phyloP scores from a whole-genome alignment of 2,888 invertebrate species.

The Trachelus troglodyta region DNA sequence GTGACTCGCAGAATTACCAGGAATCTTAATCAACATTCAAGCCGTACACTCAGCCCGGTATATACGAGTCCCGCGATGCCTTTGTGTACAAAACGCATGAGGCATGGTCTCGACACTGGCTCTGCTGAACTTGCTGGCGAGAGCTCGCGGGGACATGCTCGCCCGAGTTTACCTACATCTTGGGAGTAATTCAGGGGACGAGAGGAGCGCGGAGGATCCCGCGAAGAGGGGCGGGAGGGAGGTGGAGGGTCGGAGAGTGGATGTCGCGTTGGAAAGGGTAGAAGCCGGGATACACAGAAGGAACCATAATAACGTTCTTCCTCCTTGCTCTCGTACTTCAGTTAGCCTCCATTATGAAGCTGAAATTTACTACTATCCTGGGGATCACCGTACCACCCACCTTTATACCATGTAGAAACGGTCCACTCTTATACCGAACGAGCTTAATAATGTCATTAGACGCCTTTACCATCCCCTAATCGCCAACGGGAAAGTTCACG shows the following conservation, averaged over 20 bases:
- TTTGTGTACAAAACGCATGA: conserved; percentile 7
- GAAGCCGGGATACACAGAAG: conserved; percentile 8
- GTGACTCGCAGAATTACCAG: not conserved
- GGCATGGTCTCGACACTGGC: conserved; percentile 3
- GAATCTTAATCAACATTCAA: conserved; percentile 6
- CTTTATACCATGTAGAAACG: conserved; percentile 5
- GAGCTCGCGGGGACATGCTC: conserved; percentile 28
- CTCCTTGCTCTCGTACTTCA: conserved; percentile 37
- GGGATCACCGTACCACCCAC: conserved; percentile 46
- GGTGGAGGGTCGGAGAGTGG: conserved; percentile 13
- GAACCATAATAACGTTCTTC: conserved; percentile 38
- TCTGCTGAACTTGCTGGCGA: conserved; percentile 12
- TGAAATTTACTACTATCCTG: conserved; percentile 55
- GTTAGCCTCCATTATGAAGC: conserved; percentile 56
- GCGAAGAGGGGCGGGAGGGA: conserved; percentile 1
- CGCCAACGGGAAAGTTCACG: not conserved
- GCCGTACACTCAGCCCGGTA: not conserved
- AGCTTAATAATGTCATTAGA: conserved; percentile 62
- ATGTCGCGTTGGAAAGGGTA: conserved; percentile 2
- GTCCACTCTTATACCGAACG: conserved; percentile 41
- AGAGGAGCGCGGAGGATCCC: conserved; percentile 6
- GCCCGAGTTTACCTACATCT: conserved; percentile 37
- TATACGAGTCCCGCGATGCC: not conserved
- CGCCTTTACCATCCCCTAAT: conserved; percentile 34
- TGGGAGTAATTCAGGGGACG: conserved; percentile 34